Evolutionary conservation across 2,888 invertebrate genomes (phyloP), one percentile per base, ranked within the genome.

Genomic region (Andrena haemorrhoa): DNA sequence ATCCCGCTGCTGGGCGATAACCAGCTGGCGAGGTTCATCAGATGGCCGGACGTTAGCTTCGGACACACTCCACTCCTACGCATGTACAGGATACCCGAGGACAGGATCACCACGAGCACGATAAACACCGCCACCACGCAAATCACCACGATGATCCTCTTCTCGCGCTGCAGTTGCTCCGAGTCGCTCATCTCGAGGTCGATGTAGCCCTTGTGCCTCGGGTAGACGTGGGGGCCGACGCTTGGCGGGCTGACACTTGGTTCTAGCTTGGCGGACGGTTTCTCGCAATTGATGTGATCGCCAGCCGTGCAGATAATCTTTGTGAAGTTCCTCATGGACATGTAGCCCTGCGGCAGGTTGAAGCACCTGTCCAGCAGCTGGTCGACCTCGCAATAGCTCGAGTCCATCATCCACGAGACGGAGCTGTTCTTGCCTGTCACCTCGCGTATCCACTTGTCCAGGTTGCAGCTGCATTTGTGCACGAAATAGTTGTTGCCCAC

Each of bases 401-500:
- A 95, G 72, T 94, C 94, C 87, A 95, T 92, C 72, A 94, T 92
- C 88, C 92, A 90, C 70, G 94, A 93, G 29, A 95, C 95, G 26
- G 94, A 93, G 29, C 94, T 94, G 76, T 94, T 94, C 23, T 94
- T 94, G n/a, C 94, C 94, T 8, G 95, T 93, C 23, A 95, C 93
- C 68, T 94, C 94, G 6, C 94, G 93, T 60, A 96, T 92, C 96
- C 96, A 96, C 20, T 92, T 90, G 63, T 95, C 95, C 74, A 96
- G 94, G 71, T 95, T 95, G 90, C 97, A 97, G 85, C 95, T 94
- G 89, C 97, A 97, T 31, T 95, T 93, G 88, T 95, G 94, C 64
- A 96, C 95, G 90, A 95, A 97, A 84, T 95, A 96, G 90, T 96
- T 97, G 74, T 95, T 95, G 69, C 95, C 94, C 73, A 96, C 95